Evolutionary conservation across 2,797 vertebrate genomes (phyloP), one percentile per base, ranked within the genome.

Genomic region (Danio kyathit): DNA sequence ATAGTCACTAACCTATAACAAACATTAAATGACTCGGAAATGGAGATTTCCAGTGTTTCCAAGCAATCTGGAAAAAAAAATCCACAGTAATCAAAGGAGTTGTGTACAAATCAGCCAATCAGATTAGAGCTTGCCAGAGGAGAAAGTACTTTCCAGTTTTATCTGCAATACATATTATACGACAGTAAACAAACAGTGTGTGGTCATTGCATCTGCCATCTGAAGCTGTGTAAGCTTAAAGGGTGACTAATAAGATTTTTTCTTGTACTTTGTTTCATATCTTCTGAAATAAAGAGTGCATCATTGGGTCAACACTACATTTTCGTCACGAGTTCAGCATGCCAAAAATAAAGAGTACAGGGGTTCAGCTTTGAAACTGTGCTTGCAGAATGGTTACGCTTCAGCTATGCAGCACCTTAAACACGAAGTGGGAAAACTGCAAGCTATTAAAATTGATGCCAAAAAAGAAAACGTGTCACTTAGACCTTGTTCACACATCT

Each of bases 111-210:
- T 52, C 51, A 56, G 63, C 74, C 13, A 44, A 44, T 76, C 40
- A 66, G 48, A 76, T 56, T 66, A 54, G 51, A 66, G 49, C 13
- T 56, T 56, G 63, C 48, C 49, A 46, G 64, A 76, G 46, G 14
- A 74, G 7, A 46, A 63, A 29, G 14, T 19, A 19, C 59, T 54
- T 73, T 59, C 60, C 5, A 16, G 51, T 29, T 40, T 16, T 61
- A 8, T 75, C 43, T 17, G 14, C 7, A 65, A 65, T 56, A 76
- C 54, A 7, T 29, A 76, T 54, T 43, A 10, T 3, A 29, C 29
- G n/a, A 29, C 3, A 29, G 29, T 29, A 29, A 38, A 51, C 21
- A 12, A 46, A 14, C 46, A 49, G 14, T 64, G 13, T 9, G 9
- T 70, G 49, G 29, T 13, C 3, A 3, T 9, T 29, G 8, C 16